A percentile compares a stretch with the other conserved stretches of the same genome.
phyloP scores from a whole-genome alignment of 2,888 invertebrate species.

The Eudiplozoon nipponicum region DNA sequence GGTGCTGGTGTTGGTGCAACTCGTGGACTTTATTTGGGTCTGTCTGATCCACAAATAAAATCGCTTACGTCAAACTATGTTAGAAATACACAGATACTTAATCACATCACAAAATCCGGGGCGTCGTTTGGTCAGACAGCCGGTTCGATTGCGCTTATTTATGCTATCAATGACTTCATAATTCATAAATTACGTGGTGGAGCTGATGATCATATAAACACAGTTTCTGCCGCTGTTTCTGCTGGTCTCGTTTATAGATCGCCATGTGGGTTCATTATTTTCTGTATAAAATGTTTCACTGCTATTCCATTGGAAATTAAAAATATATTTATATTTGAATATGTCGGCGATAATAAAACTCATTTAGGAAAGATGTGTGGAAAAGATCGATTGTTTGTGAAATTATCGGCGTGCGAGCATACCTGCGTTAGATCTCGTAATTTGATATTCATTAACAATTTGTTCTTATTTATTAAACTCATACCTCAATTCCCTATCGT shows the following conservation, averaged over 20 bases:
- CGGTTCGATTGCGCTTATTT: constrained; percentile 7
- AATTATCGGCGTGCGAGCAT: no score
- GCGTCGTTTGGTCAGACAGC: constrained; percentile 8
- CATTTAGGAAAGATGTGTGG: no score
- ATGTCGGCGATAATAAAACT: no score
- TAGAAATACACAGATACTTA: constrained; percentile 6
- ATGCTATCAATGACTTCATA: constrained; percentile 7
- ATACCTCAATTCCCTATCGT: no score
- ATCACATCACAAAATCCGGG: constrained; percentile 8
- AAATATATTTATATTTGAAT: no score
- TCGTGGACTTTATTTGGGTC: constrained; percentile 1
- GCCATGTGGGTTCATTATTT: constrained; percentile 6
- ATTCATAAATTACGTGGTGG: constrained; percentile 4
- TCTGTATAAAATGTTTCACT: no score
- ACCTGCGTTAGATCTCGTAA: no score
- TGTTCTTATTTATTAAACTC: no score
- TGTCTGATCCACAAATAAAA: constrained; percentile 2
- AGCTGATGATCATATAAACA: constrained; percentile 6
- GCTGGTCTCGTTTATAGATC: constrained; percentile 6
- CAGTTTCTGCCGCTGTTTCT: background rate
- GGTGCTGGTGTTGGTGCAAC: constrained; percentile 5
- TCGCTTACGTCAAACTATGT: background rate
- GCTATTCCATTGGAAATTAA: no score
- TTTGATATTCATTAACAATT: no score
- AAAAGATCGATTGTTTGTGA: no score